Conservation (phyloP, 2,113 vertebrate species). For the Epinephelus moara region DNA sequence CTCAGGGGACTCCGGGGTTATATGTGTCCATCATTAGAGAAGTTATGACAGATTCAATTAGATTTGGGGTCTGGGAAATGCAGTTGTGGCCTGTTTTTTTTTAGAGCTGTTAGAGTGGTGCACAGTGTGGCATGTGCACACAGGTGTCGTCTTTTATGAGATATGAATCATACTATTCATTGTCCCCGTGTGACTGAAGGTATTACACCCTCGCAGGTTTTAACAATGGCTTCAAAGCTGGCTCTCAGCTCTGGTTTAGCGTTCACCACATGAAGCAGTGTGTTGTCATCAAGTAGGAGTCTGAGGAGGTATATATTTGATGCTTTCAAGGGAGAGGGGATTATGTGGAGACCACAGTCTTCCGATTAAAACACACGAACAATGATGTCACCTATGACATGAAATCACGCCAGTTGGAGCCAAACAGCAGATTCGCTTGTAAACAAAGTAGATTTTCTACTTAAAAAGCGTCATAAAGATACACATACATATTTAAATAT, state of each 20-base stretch:
- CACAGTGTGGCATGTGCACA: slow-evolving; percentile 15
- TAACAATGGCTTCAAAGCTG: slow-evolving; percentile 75
- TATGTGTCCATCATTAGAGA: slow-evolving; percentile 65
- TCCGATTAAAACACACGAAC: slow-evolving; percentile 16
- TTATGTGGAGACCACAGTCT: slow-evolving; percentile 42
- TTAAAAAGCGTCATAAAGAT: background rate
- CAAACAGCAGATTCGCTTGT: slow-evolving; percentile 1
- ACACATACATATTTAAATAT: background rate
- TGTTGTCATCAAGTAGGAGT: slow-evolving; percentile 53
- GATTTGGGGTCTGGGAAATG: slow-evolving; percentile 54
- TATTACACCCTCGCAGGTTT: slow-evolving; percentile 50
- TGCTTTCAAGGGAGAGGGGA: slow-evolving; percentile 44
- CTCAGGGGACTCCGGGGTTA: slow-evolving; percentile 41
- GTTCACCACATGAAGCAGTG: slow-evolving; percentile 51
- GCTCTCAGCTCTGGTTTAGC: slow-evolving; percentile 62
- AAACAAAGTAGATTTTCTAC: slow-evolving; percentile 19
- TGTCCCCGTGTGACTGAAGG: slow-evolving; percentile 60
- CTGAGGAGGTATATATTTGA: slow-evolving; percentile 55
- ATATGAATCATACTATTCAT: slow-evolving; percentile 68
- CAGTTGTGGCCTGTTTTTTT: slow-evolving; percentile 9
- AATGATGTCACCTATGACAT: slow-evolving; percentile 58
- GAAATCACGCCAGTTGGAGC: slow-evolving; percentile 32
- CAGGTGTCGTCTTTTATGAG: slow-evolving; percentile 66
- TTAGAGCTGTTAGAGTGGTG: background rate
- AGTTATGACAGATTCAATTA: slow-evolving; percentile 72